Conservation (phyloP, 2,888 invertebrate genomes). For the Phymatocera aterrima region DNA sequence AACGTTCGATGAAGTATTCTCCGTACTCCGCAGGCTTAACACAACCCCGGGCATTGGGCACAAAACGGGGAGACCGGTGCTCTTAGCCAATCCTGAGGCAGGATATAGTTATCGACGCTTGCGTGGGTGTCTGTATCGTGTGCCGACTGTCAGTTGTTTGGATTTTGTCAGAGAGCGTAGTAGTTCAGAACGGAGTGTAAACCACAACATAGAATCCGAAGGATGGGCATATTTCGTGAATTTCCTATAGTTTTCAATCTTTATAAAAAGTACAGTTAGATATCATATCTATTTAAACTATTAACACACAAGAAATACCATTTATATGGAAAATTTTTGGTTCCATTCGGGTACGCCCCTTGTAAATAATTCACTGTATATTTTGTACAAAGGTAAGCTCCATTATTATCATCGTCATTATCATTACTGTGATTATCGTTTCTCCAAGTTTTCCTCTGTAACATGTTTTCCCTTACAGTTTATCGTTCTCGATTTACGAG, state of each 20-base stretch:
- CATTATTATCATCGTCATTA: neutral
- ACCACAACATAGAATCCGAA: slow-evolving; percentile 19
- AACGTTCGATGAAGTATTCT: slow-evolving; percentile 28
- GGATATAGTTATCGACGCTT: slow-evolving; percentile 35
- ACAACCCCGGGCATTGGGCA: slow-evolving; percentile 3
- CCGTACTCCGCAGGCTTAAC: slow-evolving; percentile 20
- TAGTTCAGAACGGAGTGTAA: slow-evolving; percentile 15
- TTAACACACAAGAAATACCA: neutral
- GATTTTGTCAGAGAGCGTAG: slow-evolving; percentile 24
- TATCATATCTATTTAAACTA: neutral
- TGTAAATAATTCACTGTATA: slow-evolving; percentile 46
- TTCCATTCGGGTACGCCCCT: slow-evolving; percentile 20
- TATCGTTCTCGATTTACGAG: neutral
- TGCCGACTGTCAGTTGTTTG: slow-evolving; percentile 36
- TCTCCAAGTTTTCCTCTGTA: neutral
- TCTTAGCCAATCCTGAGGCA: neutral
- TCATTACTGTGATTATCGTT: neutral
- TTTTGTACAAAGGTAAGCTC: slow-evolving; percentile 43
- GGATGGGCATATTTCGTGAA: slow-evolving; percentile 68
- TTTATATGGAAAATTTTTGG: slow-evolving; percentile 43
- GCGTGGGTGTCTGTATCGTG: slow-evolving; percentile 31
- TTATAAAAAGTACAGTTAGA: slow-evolving; percentile 65
- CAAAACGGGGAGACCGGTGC: neutral
- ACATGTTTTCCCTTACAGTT: neutral
- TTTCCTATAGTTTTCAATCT: slow-evolving; percentile 66